A percentile compares a stretch with the other conserved stretches of the same genome.
Evolutionary conservation across 2,113 vertebrate genomes (phyloP).

Genomic region (Halcyon malimbica): DNA sequence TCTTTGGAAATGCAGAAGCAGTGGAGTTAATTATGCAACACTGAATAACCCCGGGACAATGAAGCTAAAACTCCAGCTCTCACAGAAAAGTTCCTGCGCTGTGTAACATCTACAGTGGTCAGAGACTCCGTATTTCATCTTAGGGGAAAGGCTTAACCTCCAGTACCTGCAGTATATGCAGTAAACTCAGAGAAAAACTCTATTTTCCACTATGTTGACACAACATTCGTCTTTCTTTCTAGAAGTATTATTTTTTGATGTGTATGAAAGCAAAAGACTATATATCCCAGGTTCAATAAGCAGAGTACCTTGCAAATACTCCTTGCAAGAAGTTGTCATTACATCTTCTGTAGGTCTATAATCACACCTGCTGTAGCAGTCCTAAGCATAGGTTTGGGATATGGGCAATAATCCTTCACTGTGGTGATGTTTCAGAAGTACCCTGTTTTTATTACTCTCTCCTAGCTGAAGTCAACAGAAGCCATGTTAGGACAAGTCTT

Average conservation of each 20-base stretch:
- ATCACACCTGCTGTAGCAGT: background rate
- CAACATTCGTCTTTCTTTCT: background rate
- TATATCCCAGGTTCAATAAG: background rate
- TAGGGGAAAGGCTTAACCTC: background rate
- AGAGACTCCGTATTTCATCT: background rate
- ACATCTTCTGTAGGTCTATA: background rate
- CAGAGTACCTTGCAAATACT: background rate
- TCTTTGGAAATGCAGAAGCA: constrained; percentile 21
- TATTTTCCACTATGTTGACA: background rate
- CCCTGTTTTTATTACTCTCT: background rate
- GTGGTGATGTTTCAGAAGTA: background rate
- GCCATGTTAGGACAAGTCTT: background rate
- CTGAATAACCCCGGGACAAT: constrained; percentile 9
- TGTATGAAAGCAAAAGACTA: background rate
- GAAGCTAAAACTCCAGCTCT: background rate
- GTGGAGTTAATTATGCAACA: background rate
- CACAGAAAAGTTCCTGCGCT: background rate
- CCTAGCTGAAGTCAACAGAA: background rate
- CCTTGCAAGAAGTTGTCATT: background rate
- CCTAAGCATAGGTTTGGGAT: background rate
- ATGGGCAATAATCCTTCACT: background rate
- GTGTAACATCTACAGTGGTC: background rate
- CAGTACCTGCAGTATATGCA: background rate
- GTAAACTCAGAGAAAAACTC: background rate
- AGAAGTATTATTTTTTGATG: background rate